Evolutionary conservation across 2,113 vertebrate species (phyloP).

Genomic region (Hucho hucho): DNA sequence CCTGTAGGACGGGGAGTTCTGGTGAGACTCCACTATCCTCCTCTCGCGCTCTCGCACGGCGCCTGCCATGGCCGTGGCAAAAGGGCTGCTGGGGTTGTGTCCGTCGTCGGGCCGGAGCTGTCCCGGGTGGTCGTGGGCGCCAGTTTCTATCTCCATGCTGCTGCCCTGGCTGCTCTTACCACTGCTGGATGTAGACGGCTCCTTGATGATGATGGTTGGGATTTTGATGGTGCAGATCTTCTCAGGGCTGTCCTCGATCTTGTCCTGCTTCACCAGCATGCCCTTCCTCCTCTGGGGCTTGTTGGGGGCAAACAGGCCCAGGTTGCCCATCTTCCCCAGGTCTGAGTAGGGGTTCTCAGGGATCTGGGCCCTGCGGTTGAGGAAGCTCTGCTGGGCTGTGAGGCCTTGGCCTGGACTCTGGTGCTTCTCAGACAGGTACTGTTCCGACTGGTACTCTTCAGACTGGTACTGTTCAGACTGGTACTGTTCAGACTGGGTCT

Average conservation of each 20-base stretch:
- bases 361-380: slow-evolving; percentile 80
- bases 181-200: slow-evolving; percentile 91
- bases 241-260: slow-evolving; percentile 89
- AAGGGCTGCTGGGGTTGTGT: slow-evolving; percentile 75
- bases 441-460: slow-evolving; percentile 76
- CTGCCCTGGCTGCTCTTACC: slow-evolving; percentile 91
- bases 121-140: slow-evolving; percentile 74
- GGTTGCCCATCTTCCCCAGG: slow-evolving; percentile 72
- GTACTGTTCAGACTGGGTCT: slow-evolving; percentile 80
- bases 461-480: slow-evolving; percentile 82
- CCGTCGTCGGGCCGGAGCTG: slow-evolving; percentile 81
- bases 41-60: slow-evolving; percentile 85
- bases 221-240: slow-evolving; percentile 84
- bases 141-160: slow-evolving; percentile 87
- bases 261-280: slow-evolving; percentile 87
- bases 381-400: slow-evolving; percentile 76
- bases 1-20: slow-evolving; percentile 78
- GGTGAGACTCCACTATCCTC: slow-evolving; percentile 78
- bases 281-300: slow-evolving; percentile 86
- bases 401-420: slow-evolving; percentile 10
- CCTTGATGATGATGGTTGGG: slow-evolving; percentile 90
- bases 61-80: slow-evolving; percentile 83
- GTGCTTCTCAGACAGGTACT: slow-evolving; percentile 81
- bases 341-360: slow-evolving; percentile 88
- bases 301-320: slow-evolving; percentile 80